Evolutionary conservation across 2,888 invertebrate genomes (phyloP), one percentile per base, ranked within the genome.

Genomic region (Aspidiotus destructor): DNA sequence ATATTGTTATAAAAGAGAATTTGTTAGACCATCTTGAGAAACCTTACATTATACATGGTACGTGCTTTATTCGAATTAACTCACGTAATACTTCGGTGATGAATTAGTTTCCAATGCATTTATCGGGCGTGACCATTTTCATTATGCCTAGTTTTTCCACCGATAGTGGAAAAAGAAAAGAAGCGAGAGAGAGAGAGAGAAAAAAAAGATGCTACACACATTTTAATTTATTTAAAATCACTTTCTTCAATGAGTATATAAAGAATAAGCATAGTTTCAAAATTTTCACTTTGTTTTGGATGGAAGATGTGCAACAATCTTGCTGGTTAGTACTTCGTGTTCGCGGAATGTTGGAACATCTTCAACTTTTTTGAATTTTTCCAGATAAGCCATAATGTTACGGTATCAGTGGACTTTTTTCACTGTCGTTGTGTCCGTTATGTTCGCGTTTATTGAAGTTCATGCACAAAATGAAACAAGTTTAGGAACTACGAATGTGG

Each of bases 61-160:
- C 57, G 65, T 58, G 65, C 28, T 65, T 65, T 65, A 65, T 65
- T 42, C 44, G 54, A 65, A 65, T 65, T 65, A 65, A 65, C 1
- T 65, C 57, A 65, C 52, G 65, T 65, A 61, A 61, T 44, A 61
- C 61, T 44, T 65, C 58, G 65, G 58, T 65, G 65, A 65, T 65
- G 65, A 65, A 65, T 65, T 58, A 65, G 48, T 65, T 65, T 60
- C 54, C 58, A 28, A 58, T 17, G 17, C 57, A 57, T 65, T 65
- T 57, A 65, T 65, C 57, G 58, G 28, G 65, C 65, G 58, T 65
- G 65, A 65, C 65, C 28, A 60, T 65, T 57, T 65, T 65, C 65
- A 58, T 65, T 58, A 55, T 65, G 13, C 54, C 41, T 63, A 64
- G 41, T 55, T 55, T 55, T 55, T 55, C 55, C 10, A 9, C 28